phyloP scores from a whole-genome alignment of 2,888 invertebrate species.

The Eremobia ochroleuca region DNA sequence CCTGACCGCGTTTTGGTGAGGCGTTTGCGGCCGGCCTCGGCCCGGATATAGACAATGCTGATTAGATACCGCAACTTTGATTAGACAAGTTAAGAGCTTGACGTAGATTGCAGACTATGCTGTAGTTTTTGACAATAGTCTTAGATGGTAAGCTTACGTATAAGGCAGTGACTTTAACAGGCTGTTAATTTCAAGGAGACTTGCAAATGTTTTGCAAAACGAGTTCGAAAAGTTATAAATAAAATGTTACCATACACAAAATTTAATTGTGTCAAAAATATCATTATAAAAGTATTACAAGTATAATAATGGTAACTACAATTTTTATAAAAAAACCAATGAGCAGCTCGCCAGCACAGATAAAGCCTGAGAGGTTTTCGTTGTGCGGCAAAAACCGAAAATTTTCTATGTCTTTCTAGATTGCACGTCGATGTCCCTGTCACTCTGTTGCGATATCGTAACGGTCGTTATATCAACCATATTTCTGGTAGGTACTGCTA shows the following conservation, averaged over 20 bases:
- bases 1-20: constrained; percentile 47
- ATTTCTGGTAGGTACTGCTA: not conserved
- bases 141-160: not conserved
- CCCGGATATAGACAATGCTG: constrained; percentile 25
- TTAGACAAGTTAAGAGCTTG: constrained; percentile 33
- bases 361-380: too few species aligned
- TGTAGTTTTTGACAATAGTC: constrained; percentile 3
- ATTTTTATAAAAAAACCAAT: too few species aligned
- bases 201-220: not conserved
- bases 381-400: too few species aligned
- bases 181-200: not conserved
- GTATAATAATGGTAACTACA: too few species aligned
- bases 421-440: too few species aligned
- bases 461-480: constrained; percentile 5
- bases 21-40: constrained; percentile 43
- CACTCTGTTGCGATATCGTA: not conserved
- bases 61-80: constrained; percentile 47
- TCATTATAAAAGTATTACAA: too few species aligned
- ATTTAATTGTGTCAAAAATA: too few species aligned
- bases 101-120: constrained; percentile 19
- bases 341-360: too few species aligned
- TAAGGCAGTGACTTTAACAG: not conserved
- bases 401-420: too few species aligned
- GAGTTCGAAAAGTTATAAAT: not conserved
- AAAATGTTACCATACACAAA: too few species aligned